Evolutionary conservation across 2,888 invertebrate species (phyloP).

Genomic region (Chrysina gloriosa): DNA sequence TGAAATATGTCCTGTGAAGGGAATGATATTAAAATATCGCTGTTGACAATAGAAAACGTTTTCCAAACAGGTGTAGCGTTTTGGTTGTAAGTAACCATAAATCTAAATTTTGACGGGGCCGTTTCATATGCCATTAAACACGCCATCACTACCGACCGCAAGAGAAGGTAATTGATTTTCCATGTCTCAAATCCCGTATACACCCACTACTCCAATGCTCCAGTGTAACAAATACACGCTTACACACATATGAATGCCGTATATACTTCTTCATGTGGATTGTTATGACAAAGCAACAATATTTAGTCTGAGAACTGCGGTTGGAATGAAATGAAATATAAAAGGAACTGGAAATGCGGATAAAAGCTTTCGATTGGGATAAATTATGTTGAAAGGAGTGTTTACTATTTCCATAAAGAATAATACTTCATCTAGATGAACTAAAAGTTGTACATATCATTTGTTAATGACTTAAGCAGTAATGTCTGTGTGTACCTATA

Average conservation of each 20-base stretch:
- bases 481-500: too few relatives aligned
- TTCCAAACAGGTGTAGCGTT: conserved; percentile 1
- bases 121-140: conserved; percentile 13
- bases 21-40: background rate
- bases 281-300: conserved; percentile 25
- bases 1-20: background rate
- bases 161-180: conserved; percentile 33
- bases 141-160: conserved; percentile 1
- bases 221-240: conserved; percentile 8
- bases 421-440: conserved; percentile 13
- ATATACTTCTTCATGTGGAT: background rate
- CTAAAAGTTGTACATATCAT: conserved; percentile 4
- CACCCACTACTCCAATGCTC: conserved; percentile 19
- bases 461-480: too few relatives aligned
- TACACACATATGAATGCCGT: background rate
- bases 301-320: background rate
- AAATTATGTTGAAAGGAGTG: conserved; percentile 8
- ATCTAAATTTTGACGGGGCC: conserved; percentile 22
- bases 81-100: conserved; percentile 5
- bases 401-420: background rate
- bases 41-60: background rate
- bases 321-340: conserved; percentile 16
- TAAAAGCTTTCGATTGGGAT: conserved; percentile 10
- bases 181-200: conserved; percentile 19
- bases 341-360: conserved; percentile 1